Conservation (phyloP, 2,888 invertebrate genomes). For the Melanostoma scalare region DNA sequence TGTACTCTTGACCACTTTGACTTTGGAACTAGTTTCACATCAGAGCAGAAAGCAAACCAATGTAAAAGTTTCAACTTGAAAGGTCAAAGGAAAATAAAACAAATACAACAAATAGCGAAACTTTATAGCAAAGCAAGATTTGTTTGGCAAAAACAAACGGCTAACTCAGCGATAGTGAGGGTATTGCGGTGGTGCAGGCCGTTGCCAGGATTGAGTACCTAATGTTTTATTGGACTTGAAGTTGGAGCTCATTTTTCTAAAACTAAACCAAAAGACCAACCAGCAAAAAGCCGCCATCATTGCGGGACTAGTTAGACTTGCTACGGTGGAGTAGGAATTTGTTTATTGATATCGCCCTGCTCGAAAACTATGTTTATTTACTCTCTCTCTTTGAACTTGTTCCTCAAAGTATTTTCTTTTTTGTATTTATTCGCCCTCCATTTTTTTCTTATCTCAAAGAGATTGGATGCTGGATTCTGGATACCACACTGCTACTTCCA, state of each 20-base stretch:
- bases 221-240: constrained; percentile 24
- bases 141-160: constrained; percentile 14
- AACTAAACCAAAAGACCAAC: neutral
- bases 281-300: neutral
- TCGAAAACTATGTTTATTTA: constrained; percentile 31
- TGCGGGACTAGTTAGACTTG: neutral
- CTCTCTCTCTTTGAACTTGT: constrained; percentile 4
- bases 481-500: neutral
- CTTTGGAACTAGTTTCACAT: constrained; percentile 27
- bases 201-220: neutral
- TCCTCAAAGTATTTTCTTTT: neutral
- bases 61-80: constrained; percentile 16
- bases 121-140: constrained; percentile 8
- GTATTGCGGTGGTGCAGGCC: constrained; percentile 2
- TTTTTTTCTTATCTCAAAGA: neutral
- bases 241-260: constrained; percentile 6
- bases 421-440: neutral
- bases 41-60: constrained; percentile 2
- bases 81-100: neutral
- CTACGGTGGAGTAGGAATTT: constrained; percentile 1
- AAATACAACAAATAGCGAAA: neutral
- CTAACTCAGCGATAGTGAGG: constrained; percentile 6
- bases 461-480: constrained; percentile 2
- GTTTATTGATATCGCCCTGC: constrained; percentile 29
- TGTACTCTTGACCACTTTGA: constrained; percentile 30